These are phyloP conservation scores for Artibeus lituratus DNA, from an alignment of 2,797 vertebrate genomes.

Conservation along the genomic window DNA sequence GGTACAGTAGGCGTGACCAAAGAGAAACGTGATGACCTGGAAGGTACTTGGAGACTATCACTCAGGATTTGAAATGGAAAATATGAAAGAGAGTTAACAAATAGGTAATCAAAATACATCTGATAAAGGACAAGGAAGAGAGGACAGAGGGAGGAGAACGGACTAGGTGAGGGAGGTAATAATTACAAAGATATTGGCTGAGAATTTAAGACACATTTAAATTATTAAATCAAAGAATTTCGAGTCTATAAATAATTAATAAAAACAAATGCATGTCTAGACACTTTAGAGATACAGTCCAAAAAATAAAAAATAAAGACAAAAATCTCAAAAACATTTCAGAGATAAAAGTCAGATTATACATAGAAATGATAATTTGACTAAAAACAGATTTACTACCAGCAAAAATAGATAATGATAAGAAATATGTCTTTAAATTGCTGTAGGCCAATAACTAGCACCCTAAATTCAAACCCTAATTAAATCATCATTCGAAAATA, in stretches of 20 bases:
- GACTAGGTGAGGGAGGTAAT: neutral
- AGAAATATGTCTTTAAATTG: neutral
- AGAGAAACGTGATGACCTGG: neutral
- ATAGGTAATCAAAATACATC: neutral
- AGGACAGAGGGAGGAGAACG: too few relatives aligned
- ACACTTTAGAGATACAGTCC: neutral
- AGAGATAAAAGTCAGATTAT: neutral
- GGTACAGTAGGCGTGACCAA: neutral
- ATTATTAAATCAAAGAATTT: neutral
- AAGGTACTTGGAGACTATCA: neutral
- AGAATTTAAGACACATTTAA: slow-evolving; percentile 15
- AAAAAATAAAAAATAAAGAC: neutral
- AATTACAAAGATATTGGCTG: neutral
- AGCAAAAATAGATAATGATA: neutral
- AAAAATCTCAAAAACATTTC: neutral
- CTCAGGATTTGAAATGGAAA: neutral
- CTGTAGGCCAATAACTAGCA: neutral
- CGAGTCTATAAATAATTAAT: neutral
- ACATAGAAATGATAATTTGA: neutral
- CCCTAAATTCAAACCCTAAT: neutral
- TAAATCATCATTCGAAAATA: neutral
- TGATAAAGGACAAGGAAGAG: neutral
- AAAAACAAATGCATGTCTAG: neutral
- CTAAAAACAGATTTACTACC: neutral
- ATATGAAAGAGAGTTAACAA: neutral